Conservation (phyloP, 2,888 invertebrate species). For the Cartodere bifasciata region DNA sequence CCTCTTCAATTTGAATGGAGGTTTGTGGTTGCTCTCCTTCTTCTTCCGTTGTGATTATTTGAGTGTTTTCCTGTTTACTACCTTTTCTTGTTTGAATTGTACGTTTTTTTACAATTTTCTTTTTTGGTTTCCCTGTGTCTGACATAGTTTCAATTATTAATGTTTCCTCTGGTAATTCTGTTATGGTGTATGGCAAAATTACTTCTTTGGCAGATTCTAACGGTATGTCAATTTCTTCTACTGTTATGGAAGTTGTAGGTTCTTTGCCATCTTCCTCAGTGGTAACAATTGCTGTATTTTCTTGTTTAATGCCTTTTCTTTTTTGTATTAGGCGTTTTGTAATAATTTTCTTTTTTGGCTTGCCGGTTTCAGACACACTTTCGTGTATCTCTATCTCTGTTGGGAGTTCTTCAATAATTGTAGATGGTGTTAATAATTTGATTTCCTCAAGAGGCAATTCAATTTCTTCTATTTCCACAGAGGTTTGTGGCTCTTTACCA, state of each 20-base stretch:
- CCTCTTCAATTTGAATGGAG: conserved; percentile 30
- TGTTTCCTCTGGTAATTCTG: conserved; percentile 23
- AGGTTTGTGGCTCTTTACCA: conserved; percentile 29
- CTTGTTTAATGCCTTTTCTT: conserved; percentile 26
- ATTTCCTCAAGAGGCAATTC: conserved; percentile 3
- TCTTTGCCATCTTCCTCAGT: conserved; percentile 32
- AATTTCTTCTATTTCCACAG: conserved; percentile 14
- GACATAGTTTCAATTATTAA: conserved; percentile 13
- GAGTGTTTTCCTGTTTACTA: conserved; percentile 29
- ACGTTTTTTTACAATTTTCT: conserved; percentile 16
- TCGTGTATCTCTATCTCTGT: too few relatives aligned
- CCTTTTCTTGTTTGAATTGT: conserved; percentile 12
- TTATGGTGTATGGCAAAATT: conserved; percentile 14
- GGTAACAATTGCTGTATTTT: conserved; percentile 32
- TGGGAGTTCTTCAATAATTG: conserved; percentile 22
- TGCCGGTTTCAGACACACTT: conserved; percentile 7
- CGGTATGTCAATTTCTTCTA: conserved; percentile 24
- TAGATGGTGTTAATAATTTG: conserved; percentile 17
- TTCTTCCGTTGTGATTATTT: conserved; percentile 35
- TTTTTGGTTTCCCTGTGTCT: conserved; percentile 19
- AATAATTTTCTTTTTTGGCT: conserved; percentile 19
- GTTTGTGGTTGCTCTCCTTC: conserved; percentile 30
- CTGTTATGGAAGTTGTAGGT: conserved; percentile 29
- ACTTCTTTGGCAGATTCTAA: conserved; percentile 19
- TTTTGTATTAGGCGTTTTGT: conserved; percentile 35